Base-by-base conservation (phyloP, 2,888 invertebrate genomes). In the Xestia rhomboidea region DNA sequence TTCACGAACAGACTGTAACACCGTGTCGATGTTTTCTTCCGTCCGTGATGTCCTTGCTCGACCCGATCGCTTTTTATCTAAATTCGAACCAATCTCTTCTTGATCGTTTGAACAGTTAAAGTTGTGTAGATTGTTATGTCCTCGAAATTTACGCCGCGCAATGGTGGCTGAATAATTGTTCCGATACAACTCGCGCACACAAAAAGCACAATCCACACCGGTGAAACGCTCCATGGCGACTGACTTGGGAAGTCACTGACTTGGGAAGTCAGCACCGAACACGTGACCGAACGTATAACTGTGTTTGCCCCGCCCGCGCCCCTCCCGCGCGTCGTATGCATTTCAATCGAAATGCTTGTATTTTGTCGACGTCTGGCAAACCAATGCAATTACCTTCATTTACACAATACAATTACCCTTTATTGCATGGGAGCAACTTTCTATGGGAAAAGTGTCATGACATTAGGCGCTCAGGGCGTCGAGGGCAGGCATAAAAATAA, bases 1-100 rank as follows among this genome's bases (percentile, higher is more conserved):
- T 41, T 41, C 71, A 71, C 68, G 76, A 76, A 76, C 68, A 49
- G 46, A 68, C 62, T 57, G 51, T 79, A 49, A 24, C 68, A 79
- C 72, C 66, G 41, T 44, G 62, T 64, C 72, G 64, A 76, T 79
- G 79, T 76, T 73, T 70, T 70, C 64, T 64, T 76, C 79, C n/a
- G 54, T 71, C 68, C 79, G 15, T 76, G 62, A 68, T 79, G 79
- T 68, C 67, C 41, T 41, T 41, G 41, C 0, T 41, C 41, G 41
- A 10, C 41, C 41, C 41, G 11, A 41, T 1, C 41, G 41, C 41
- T 41, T 41, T 41, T 41, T 41, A 41, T 41, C 11, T 41, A 41
- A 41, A 10, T 10, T 41, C 41, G 41, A 41, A 11, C 41, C 41
- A 11, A 10, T 41, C 41, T 10, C 41, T 41, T 41, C 41, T 41